Evolutionary conservation across 2,797 vertebrate genomes (phyloP).

Genomic region (Galagoides demidoff): DNA sequence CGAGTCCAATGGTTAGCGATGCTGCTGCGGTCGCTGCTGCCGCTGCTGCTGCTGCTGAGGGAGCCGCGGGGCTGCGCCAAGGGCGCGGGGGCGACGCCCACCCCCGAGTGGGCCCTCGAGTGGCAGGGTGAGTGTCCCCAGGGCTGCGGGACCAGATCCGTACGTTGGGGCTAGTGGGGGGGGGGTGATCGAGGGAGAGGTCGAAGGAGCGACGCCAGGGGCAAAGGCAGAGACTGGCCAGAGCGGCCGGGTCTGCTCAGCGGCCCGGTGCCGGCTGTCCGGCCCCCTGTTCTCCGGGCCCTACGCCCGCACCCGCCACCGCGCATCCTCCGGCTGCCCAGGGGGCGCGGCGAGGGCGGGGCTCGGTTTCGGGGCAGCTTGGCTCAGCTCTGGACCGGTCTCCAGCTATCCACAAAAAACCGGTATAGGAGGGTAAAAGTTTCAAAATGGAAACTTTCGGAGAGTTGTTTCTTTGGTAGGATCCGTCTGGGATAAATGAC

Average conservation of each 20-base stretch:
- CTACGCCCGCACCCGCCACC: not conserved
- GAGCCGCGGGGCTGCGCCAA: not conserved
- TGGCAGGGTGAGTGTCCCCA: conserved; percentile 75
- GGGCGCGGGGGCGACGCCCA: not conserved
- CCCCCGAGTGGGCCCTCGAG: not conserved
- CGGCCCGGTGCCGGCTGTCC: not conserved
- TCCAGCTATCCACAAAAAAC: accelerated
- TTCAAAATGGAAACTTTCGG: not conserved
- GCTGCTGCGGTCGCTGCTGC: not conserved
- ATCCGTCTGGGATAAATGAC: not conserved
- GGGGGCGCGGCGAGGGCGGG: accelerated
- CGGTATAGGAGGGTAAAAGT: not conserved
- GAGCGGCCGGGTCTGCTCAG: accelerated
- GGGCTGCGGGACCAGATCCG: not conserved
- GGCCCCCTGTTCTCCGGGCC: accelerated
- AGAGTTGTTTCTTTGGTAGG: not conserved
- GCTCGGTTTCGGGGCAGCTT: accelerated
- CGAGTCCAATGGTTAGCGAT: conserved; percentile 62
- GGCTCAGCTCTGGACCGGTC: not conserved
- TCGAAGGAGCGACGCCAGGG: not conserved
- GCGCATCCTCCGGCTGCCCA: not conserved
- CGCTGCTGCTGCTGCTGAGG: conserved; percentile 16
- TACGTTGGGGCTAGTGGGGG: not conserved
- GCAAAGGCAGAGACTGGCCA: no score
- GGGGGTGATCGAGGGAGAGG: not conserved